These are phyloP conservation scores for Athalia cordata DNA, from an alignment of 2,888 invertebrate species.

Conservation along the genomic window DNA sequence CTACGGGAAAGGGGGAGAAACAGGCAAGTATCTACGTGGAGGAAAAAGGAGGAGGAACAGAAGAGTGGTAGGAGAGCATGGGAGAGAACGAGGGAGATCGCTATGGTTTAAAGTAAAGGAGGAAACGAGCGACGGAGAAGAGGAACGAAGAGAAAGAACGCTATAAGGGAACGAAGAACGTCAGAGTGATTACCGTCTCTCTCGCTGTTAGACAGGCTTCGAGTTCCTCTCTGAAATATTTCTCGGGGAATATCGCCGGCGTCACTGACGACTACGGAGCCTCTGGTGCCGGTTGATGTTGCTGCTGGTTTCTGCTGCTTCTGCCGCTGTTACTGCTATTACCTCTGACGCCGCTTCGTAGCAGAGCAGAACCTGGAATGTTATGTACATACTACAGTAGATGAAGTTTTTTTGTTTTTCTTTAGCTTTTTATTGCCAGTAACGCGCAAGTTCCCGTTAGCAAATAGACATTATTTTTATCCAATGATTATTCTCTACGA, in stretches of 20 bases:
- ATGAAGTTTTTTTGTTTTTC: too few species aligned
- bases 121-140: slow-evolving; percentile 22
- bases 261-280: slow-evolving; percentile 60
- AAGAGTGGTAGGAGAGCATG: slow-evolving; percentile 28
- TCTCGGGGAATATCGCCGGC: slow-evolving; percentile 67
- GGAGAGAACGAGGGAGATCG: slow-evolving; percentile 48
- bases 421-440: too few species aligned
- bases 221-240: slow-evolving; percentile 64
- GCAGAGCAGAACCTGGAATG: slow-evolving; percentile 17
- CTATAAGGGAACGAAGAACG: slow-evolving; percentile 51
- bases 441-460: too few species aligned
- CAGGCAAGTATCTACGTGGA: slow-evolving; percentile 48
- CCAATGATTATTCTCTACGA: neutral
- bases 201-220: slow-evolving; percentile 59
- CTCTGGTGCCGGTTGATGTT: slow-evolving; percentile 55
- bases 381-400: slow-evolving; percentile 12
- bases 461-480: neutral
- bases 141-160: slow-evolving; percentile 48
- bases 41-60: slow-evolving; percentile 26
- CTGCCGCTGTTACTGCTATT: too few species aligned
- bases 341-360: neutral
- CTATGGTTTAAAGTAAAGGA: slow-evolving; percentile 46
- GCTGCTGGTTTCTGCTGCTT: neutral
- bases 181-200: slow-evolving; percentile 49
- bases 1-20: slow-evolving; percentile 46